Base-by-base conservation (phyloP, 53 echinoderm and acorn worm genomes). In the Apostichopus leukothele region DNA sequence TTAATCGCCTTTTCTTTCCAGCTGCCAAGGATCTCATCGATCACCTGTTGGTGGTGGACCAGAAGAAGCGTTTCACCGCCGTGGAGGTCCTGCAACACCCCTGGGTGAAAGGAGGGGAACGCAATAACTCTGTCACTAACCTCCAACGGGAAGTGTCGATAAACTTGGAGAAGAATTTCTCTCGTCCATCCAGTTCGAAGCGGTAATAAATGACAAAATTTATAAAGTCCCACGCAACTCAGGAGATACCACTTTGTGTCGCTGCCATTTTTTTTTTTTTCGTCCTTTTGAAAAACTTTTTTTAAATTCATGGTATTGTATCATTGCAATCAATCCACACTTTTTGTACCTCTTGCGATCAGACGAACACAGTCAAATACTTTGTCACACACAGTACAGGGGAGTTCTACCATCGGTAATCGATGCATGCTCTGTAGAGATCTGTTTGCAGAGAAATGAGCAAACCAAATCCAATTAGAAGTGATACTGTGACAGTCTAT, bases 131-230 rank as follows among this genome's bases (percentile, higher is more conserved):
- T 4, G 83, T 88, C 67, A 93, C 93, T 25, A 98, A 98, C 76
- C 91, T 98, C 53, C 98, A 98, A 89, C 86, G 98, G 16, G 98
- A 98, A 86, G 94, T 98, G 10, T 96, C 98, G 13, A 95, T 98
- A 91, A 98, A 98, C 90, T 86, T 98, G 18, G 98, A 98, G 88
- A 98, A 93, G 93, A 98, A 98, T 93, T 98, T 98, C 78, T 89
- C 92, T 19, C 92, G 93, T 13, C 79, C 92, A 53, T 89, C 90
- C 60, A 96, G 96, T 67, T 90, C 91, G 1, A 92, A 92, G 52
- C 71, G 74, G 14, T 87, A 18, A 87, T 67, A 25, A 9, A 2
- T 76, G 0, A n/a, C 5, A 74, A 9, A 57, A 39, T 3, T 71
- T 6, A n/a, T 18, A 0, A 57, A 51, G 21, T 54, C 60, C 55